phyloP scores from a whole-genome alignment of 2,113 vertebrate genomes.

The Chlorodrepanis virens region DNA sequence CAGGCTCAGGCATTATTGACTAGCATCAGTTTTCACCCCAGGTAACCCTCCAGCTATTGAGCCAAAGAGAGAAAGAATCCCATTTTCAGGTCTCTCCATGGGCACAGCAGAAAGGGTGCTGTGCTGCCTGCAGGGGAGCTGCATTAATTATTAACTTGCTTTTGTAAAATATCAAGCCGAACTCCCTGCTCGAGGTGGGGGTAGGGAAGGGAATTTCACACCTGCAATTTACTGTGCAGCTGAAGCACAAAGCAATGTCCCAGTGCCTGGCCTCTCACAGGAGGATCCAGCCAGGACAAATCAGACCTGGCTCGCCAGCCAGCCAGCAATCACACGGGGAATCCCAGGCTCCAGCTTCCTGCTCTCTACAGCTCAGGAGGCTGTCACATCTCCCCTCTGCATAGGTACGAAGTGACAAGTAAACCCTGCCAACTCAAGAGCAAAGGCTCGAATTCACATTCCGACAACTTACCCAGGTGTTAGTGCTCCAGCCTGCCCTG shows the following conservation, averaged over 20 bases:
- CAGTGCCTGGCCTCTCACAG: not conserved
- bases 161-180: slow-evolving; percentile 52
- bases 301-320: not conserved
- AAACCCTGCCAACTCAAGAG: not conserved
- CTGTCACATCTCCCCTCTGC: not conserved
- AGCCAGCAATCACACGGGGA: not conserved
- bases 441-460: not conserved
- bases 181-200: not conserved
- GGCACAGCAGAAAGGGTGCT: not conserved
- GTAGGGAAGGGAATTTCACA: not conserved
- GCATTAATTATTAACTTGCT: slow-evolving; percentile 73
- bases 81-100: slow-evolving; percentile 31
- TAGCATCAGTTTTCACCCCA: slow-evolving; percentile 4
- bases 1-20: not conserved
- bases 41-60: not conserved
- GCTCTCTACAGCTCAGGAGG: not conserved
- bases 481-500: not conserved
- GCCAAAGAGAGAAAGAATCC: not conserved
- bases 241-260: not conserved
- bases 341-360: not conserved
- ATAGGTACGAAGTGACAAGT: not conserved
- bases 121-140: slow-evolving; percentile 27
- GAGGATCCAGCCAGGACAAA: not conserved
- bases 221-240: not conserved
- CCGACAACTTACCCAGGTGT: not conserved